Percentiles rank a stretch among this genome's conserved stretches.
Conservation (phyloP, 2,113 vertebrate genomes). For the Aramus guarauna region DNA sequence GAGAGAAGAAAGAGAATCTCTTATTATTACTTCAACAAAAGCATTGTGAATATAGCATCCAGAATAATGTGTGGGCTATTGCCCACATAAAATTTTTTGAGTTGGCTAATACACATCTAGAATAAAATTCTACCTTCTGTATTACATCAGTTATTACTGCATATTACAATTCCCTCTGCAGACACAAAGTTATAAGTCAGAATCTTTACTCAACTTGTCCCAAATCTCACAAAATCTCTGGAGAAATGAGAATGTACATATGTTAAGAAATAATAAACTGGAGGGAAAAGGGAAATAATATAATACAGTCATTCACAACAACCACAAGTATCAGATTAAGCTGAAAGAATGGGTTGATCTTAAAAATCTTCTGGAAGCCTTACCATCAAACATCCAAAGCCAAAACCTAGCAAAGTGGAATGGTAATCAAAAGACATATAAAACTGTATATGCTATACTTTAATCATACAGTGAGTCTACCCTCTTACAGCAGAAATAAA, state of each 20-base stretch:
- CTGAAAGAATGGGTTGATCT: neutral
- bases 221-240: neutral
- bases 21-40: neutral
- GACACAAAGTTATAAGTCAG: neutral
- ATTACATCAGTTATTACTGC: neutral
- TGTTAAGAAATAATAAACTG: neutral
- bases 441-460: neutral
- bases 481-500: neutral
- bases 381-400: neutral
- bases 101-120: neutral
- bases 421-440: neutral
- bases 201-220: neutral
- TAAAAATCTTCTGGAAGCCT: neutral
- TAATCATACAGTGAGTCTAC: neutral
- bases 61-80: neutral
- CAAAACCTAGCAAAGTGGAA: neutral
- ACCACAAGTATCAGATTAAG: neutral
- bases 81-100: neutral
- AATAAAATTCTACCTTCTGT: neutral
- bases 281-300: neutral
- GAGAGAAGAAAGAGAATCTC: neutral
- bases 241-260: neutral
- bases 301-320: neutral
- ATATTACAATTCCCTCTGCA: neutral
- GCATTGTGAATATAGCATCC: neutral